A percentile compares a stretch with the other conserved stretches of the same genome.
These are phyloP conservation scores for Bettongia penicillata DNA, from an alignment of 2,113 vertebrate species.

Conservation along the genomic window DNA sequence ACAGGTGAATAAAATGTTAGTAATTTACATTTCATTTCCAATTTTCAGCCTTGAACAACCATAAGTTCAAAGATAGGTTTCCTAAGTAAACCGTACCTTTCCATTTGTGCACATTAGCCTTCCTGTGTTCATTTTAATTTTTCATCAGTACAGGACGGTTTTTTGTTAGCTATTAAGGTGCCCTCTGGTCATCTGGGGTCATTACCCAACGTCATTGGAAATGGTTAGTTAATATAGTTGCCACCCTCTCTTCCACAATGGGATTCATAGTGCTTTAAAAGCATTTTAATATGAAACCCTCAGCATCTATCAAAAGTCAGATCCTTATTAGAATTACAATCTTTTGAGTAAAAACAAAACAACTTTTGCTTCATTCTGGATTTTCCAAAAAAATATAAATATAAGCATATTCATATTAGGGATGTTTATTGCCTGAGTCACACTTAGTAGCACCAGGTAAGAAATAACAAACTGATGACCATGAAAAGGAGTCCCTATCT, in stretches of 20 bases:
- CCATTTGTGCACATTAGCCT: neutral
- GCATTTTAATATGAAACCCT: neutral
- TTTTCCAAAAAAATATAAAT: slow-evolving; percentile 44
- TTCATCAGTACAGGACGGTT: neutral
- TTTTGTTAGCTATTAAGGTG: neutral
- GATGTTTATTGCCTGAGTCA: neutral
- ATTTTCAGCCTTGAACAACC: neutral
- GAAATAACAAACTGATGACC: neutral
- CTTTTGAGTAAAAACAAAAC: neutral
- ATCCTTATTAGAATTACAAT: neutral
- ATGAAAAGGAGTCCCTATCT: neutral
- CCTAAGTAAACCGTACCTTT: neutral
- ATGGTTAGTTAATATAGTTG: neutral
- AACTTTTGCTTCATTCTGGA: neutral
- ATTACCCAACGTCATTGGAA: neutral
- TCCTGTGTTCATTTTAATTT: slow-evolving; percentile 29
- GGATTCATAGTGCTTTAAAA: neutral
- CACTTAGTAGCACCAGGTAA: neutral
- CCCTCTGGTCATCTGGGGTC: neutral
- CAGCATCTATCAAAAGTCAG: neutral
- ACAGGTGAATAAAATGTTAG: neutral
- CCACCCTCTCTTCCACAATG: neutral
- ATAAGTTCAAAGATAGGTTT: neutral
- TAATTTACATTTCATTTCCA: neutral
- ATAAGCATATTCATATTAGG: neutral